Percentiles rank a stretch among this genome's conserved stretches.
Conservation (phyloP, 1,140 invertebrate genomes). For the Zaprionus ghesquierei region DNA sequence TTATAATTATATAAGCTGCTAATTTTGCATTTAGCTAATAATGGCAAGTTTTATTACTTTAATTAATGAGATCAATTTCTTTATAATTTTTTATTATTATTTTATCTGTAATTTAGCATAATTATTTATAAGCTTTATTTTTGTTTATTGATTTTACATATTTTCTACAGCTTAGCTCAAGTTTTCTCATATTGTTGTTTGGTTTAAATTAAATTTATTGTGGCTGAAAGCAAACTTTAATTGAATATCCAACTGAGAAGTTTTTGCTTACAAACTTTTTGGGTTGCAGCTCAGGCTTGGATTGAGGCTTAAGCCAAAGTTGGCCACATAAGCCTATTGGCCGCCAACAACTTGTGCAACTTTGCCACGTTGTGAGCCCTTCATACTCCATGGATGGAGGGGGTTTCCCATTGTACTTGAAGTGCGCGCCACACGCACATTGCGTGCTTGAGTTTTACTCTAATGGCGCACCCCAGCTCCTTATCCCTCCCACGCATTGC, state of each 20-base stretch:
- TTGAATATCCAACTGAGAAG: slow-evolving; percentile 57
- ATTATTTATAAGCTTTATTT: not conserved
- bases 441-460: slow-evolving; percentile 17
- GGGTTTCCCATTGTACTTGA: not conserved
- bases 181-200: slow-evolving; percentile 32
- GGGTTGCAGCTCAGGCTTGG: slow-evolving; percentile 21
- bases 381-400: not conserved
- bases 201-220: slow-evolving; percentile 26
- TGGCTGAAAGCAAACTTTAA: slow-evolving; percentile 61
- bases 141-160: slow-evolving; percentile 3
- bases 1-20: slow-evolving; percentile 18
- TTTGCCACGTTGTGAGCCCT: slow-evolving; percentile 5
- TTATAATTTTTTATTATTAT: not conserved
- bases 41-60: not conserved
- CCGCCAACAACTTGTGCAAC: slow-evolving; percentile 22
- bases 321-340: slow-evolving; percentile 16
- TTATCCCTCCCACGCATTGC: not conserved
- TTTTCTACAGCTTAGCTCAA: not conserved
- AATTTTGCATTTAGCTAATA: not conserved
- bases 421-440: slow-evolving; percentile 8
- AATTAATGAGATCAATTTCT: not conserved
- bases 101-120: not conserved
- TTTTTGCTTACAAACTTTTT: slow-evolving; percentile 35
- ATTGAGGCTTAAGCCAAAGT: not conserved
- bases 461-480: not conserved